Percentiles rank a stretch among this genome's conserved stretches.
Evolutionary conservation across 2,113 vertebrate species (phyloP).

Genomic region (Pipra filicauda): DNA sequence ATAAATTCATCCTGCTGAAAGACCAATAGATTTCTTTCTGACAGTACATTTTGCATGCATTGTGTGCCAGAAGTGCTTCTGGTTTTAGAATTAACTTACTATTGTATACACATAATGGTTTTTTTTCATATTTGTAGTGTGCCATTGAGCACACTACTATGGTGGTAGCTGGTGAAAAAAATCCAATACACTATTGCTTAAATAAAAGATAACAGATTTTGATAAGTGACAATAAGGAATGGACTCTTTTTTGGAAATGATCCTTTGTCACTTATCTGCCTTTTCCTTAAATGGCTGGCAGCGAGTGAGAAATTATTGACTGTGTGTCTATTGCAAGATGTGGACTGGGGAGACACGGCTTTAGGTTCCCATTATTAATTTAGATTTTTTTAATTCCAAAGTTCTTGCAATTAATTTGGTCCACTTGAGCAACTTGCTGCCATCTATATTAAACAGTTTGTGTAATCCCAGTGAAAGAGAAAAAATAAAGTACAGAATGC

Average conservation of each 20-base stretch:
- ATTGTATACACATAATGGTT: neutral
- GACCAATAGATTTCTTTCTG: neutral
- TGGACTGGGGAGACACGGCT: neutral
- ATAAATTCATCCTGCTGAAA: neutral
- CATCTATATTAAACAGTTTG: neutral
- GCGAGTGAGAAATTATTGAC: neutral
- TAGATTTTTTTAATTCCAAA: neutral
- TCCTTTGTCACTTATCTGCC: neutral
- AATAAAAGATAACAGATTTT: neutral
- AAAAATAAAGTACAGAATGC: neutral
- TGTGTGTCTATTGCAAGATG: slow-evolving; percentile 7
- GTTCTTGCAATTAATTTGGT: neutral
- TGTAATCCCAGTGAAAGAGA: neutral
- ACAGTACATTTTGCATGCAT: accelerated
- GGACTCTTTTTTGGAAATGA: neutral
- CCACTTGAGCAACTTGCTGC: neutral
- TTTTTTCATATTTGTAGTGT: neutral
- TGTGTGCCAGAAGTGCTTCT: neutral
- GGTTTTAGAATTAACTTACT: neutral
- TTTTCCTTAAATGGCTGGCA: slow-evolving; percentile 5
- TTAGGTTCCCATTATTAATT: neutral
- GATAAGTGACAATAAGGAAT: slow-evolving; percentile 3
- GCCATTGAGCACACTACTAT: neutral
- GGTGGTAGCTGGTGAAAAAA: neutral
- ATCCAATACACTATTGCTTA: neutral